Evolutionary conservation across 2,888 invertebrate genomes (phyloP), one percentile per base, ranked within the genome.

Genomic region (Aphelenchoides bicaudatus): DNA sequence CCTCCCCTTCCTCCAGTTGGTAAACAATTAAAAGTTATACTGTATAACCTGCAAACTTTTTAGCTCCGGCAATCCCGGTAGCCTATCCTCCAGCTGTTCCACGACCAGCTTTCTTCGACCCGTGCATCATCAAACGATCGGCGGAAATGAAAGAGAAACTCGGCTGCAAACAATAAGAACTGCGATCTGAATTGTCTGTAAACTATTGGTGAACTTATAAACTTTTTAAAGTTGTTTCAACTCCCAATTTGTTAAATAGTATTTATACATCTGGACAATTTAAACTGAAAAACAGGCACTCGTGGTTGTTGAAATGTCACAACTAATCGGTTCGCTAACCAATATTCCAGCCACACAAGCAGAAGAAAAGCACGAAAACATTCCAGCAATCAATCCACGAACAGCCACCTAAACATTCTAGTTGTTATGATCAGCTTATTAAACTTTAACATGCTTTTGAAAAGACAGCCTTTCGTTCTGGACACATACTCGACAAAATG

Each of bases 331-430:
- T 8, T 43, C 25, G 10, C 25, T 25, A 8, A 43, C 43, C 43
- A 43, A n/a, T 21, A 53, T 55, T 67, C 74, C 74, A 5, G 74
- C 72, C 2, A 72, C 60, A 27, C 71, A 71, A 0, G 74, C 66
- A 3, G 72, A 74, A 49, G 67, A 56, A 49, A 74, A 74, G 39
- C 70, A 73, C 8, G 72, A 65, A 16, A 72, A 53, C 39, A 57
- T 57, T 6, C 74, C 72, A 29, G 66, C 58, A 25, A 74, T 39
- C 21, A 74, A 50, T 2, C 62, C 61, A 2, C 74, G 39, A 3
- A 73, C 47, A n/a, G 61, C 69, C 27, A 62, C 61, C 60, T 59
- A 28, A 61, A 59, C 29, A 23, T n/a, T 13, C 2, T 34, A 49
- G 19, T 29, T 16, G 2, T 29, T 49, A 4, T n/a, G 5, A n/a